Base-by-base conservation (phyloP, 2,797 vertebrate genomes). In the Leptoclinus maculatus region DNA sequence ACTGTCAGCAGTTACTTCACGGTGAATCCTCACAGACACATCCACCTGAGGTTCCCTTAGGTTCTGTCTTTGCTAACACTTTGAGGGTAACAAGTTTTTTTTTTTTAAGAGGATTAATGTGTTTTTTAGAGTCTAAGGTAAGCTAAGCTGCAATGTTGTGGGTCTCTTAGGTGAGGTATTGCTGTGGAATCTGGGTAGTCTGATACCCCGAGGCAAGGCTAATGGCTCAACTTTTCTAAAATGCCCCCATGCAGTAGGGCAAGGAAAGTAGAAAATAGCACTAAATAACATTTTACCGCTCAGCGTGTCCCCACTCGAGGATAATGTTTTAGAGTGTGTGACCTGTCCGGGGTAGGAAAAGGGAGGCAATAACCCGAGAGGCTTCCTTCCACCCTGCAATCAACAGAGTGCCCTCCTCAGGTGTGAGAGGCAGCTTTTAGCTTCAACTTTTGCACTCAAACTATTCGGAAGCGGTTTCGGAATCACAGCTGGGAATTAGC, bases 21-120 rank as follows among this genome's bases (percentile, higher is more conserved):
- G 71, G 79, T 65, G 72, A 82, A 76, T 83, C 72, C 80, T 80
- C 76, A 76, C 58, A 71, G 27, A 83, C 65, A 79, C 78, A 76
- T 83, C 71, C 73, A 87, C 87, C 76, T 63, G 77, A 89, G 87
- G 74, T 85, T 84, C 78, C 79, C 83, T 84, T 71, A 74, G 53
- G 62, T 79, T 87, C 74, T 82, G 78, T 85, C 84, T 88, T 83
- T 84, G 74, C 82, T 13, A 76, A 88, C 88, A 87, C 83, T 86
- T 79, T 82, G 67, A 85, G 80, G 74, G 78, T 69, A 85, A 83
- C 68, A 83, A 71, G 66, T 21, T 84, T 88, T 79, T 21, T 84
- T 88, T 79, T 76, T 81, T 76, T 62, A 89, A 91, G 87, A 88
- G 87, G 91, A 90, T 89, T 91, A 92, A 84, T 85, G 87, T 84